Base-by-base conservation (phyloP, 2,797 vertebrate genomes). In the Remorina albescens region DNA sequence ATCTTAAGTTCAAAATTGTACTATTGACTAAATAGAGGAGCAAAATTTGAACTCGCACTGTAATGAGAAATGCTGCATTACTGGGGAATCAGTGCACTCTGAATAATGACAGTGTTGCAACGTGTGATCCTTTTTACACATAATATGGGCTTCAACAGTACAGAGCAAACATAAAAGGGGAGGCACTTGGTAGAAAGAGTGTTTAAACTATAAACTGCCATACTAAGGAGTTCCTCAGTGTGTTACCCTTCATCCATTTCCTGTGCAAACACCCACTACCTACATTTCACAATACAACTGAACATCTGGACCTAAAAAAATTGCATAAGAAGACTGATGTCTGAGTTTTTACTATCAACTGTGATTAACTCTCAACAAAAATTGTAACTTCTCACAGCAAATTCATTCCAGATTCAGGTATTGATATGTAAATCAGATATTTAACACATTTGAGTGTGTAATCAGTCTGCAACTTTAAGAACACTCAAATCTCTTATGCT, bases 271-370 rank as follows among this genome's bases (percentile, higher is more conserved):
- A 1, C 19, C 16, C 28, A 19, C 7, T 36, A 34, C 37, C 49
- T 13, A 34, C 15, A 61, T 25, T n/a, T 65, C 30, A 64, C 9
- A 60, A 18, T 16, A 57, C 10, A 62, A 42, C 9, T 64, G 16
- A 54, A 51, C 1, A 8, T 34, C 32, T 15, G 18, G 26, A 70
- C 21, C 8, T 37, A 19, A n/a, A 51, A 51, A 12, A 16, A 71
- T 49, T 42, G 23, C 41, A 3, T 12, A 21, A 19, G 10, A 21
- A 21, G 56, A 56, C 37, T 56, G 39, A 23, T 5, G 12, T 34
- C 56, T 30, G 25, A 2, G 5, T 51, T 28, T 67, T 51, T 16
- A 19, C 6, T 4, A 19, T 0, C n/a, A 2, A 12, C 39, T 49
- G 5, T 44, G 42, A n/a, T n/a, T n/a, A 44, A 19, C 42, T 19